Conservation (phyloP, 2,888 invertebrate genomes). For the Euclidia mi region DNA sequence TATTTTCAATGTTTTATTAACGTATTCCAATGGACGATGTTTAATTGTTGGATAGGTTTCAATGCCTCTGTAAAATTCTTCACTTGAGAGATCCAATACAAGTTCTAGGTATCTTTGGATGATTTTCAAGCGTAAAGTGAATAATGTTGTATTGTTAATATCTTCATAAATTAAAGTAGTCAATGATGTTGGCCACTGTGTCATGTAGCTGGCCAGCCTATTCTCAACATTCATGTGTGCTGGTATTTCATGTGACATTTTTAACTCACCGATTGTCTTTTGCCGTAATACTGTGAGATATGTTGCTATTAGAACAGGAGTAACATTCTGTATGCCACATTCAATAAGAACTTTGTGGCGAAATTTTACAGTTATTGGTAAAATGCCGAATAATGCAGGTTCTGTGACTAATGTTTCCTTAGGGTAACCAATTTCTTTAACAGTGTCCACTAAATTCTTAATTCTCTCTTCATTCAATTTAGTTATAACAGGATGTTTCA, state of each 20-base stretch:
- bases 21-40: conserved; percentile 79
- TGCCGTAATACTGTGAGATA: conserved; percentile 76
- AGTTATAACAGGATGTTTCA: conserved; percentile 76
- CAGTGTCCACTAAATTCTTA: conserved; percentile 61
- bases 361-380: conserved; percentile 78
- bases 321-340: conserved; percentile 76
- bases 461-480: conserved; percentile 69
- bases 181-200: conserved; percentile 85
- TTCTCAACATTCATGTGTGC: conserved; percentile 78
- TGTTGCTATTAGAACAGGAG: conserved; percentile 61
- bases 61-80: conserved; percentile 78
- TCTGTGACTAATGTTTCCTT: conserved; percentile 67
- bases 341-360: conserved; percentile 78
- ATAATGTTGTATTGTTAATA: conserved; percentile 69
- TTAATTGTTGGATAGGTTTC: conserved; percentile 83
- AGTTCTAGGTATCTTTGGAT: conserved; percentile 84
- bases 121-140: conserved; percentile 77
- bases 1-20: conserved; percentile 78
- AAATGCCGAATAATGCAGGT: conserved; percentile 74
- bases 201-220: conserved; percentile 79
- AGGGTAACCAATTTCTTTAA: conserved; percentile 72
- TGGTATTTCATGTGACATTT: conserved; percentile 63
- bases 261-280: conserved; percentile 75
- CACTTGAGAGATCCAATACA: conserved; percentile 74
- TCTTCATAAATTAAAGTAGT: conserved; percentile 79